phyloP scores from a whole-genome alignment of 2,113 vertebrate genomes.

The Riparia riparia region DNA sequence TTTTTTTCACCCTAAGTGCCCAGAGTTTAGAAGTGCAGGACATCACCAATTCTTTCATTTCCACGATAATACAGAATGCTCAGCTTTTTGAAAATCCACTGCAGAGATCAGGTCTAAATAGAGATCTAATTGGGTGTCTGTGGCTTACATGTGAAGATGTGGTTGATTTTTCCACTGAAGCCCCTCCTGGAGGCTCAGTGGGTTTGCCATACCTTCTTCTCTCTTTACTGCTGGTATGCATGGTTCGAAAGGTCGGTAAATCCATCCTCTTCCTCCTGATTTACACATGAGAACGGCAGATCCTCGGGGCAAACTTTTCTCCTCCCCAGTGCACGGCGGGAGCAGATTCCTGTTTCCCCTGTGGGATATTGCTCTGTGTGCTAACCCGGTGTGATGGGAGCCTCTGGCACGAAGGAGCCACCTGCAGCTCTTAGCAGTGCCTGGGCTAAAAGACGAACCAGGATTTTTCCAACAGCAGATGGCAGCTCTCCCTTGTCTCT shows the following conservation, averaged over 20 bases:
- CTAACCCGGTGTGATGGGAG: not conserved
- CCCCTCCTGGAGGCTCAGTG: not conserved
- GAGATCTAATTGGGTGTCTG: not conserved
- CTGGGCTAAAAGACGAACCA: not conserved
- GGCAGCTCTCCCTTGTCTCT: constrained; percentile 58
- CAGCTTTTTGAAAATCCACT: not conserved
- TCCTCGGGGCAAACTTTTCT: not conserved
- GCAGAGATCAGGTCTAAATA: not conserved
- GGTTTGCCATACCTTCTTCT: not conserved
- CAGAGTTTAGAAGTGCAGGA: not conserved
- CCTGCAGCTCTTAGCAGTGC: not conserved
- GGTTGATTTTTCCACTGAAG: not conserved
- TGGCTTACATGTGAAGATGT: not conserved
- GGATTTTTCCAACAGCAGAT: constrained; percentile 55
- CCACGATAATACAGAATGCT: not conserved
- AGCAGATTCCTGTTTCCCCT: fast-evolving
- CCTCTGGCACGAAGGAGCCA: not conserved
- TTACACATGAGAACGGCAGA: not conserved
- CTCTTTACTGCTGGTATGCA: not conserved
- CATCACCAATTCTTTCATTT: not conserved
- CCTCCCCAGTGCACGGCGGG: fast-evolving
- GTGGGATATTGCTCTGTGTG: not conserved
- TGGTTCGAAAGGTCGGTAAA: not conserved
- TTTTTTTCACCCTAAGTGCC: not conserved
- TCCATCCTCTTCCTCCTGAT: not conserved